A percentile compares a stretch with the other conserved stretches of the same genome.
Conservation (phyloP, 1,140 invertebrate species). For the honey bee (Apis mellifera) region Amel_HAv3.1 CM009937.2:4601001-4601500, state of each 20-base stretch:
- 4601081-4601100: no score
- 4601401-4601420: background rate
- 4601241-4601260: background rate
- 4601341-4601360: background rate
- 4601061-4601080: no score
- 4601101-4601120: no score
- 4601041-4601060: no score
- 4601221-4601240: no score
- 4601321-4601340: background rate
- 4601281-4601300: background rate
- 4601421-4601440: constrained; percentile 5
- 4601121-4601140: no score
- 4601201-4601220: no score
- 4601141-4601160: no score
- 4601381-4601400: constrained; percentile 32
- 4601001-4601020: no score
- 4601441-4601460: constrained; percentile 56
- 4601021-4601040: no score
- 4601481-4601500: background rate
- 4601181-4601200: background rate
- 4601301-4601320: background rate
- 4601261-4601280: background rate
- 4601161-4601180: background rate
- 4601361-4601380: constrained; percentile 15
- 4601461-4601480: constrained; percentile 8